Evolutionary conservation across 2,888 invertebrate genomes (phyloP).

Genomic region (Thera britannica): DNA sequence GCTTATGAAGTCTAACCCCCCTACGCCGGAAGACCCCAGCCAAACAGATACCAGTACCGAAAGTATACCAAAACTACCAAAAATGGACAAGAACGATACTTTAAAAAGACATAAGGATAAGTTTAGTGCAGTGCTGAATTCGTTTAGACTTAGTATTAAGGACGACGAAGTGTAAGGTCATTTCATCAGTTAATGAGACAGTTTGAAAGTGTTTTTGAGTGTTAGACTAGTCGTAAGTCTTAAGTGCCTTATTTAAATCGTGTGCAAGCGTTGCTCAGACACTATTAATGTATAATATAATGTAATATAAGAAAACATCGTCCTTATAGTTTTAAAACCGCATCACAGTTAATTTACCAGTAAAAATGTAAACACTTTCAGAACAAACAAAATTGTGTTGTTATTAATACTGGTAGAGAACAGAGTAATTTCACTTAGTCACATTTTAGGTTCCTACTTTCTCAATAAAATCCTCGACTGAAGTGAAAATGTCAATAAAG

Average conservation of each 20-base stretch:
- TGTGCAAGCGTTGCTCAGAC: slow-evolving; percentile 26
- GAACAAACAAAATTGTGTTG: too few species aligned
- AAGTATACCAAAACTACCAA: slow-evolving; percentile 67
- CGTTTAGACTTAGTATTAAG: slow-evolving; percentile 71
- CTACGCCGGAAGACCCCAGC: slow-evolving; percentile 69
- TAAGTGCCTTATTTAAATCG: slow-evolving; percentile 67
- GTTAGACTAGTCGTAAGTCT: slow-evolving; percentile 63
- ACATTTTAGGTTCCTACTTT: slow-evolving; percentile 4
- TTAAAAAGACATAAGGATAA: slow-evolving; percentile 74
- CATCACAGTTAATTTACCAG: neutral
- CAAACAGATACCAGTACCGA: slow-evolving; percentile 68
- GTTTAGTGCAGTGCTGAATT: slow-evolving; percentile 74
- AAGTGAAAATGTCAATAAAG: neutral
- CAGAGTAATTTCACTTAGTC: neutral
- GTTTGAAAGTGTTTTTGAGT: slow-evolving; percentile 44
- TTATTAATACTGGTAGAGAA: too few species aligned
- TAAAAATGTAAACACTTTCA: too few species aligned
- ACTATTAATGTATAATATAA: neutral
- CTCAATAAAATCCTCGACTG: slow-evolving; percentile 17
- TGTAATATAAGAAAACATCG: neutral
- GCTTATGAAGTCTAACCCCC: slow-evolving; percentile 69
- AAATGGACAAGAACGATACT: slow-evolving; percentile 77
- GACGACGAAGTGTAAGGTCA: slow-evolving; percentile 64
- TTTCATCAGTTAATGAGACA: neutral
- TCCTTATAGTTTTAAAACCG: neutral